Conservation (phyloP, 2,888 invertebrate species). For the Meiosimyza platycephala region DNA sequence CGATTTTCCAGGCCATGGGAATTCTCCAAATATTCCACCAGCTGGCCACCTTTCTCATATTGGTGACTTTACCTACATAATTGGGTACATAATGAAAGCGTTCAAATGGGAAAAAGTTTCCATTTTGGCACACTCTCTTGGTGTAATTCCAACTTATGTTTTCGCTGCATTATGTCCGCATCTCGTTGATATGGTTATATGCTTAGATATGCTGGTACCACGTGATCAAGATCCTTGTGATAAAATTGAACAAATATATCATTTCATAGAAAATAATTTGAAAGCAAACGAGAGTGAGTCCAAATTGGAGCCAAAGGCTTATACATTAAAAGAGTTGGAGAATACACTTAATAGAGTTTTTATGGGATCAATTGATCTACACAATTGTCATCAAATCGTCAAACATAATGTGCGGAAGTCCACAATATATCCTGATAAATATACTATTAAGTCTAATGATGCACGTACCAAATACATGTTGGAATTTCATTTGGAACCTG, state of each 20-base stretch:
- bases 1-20: slow-evolving; percentile 77
- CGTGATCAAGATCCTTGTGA: background rate
- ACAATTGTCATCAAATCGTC: slow-evolving; percentile 69
- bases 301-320: slow-evolving; percentile 69
- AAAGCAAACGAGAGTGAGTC: slow-evolving; percentile 61
- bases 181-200: slow-evolving; percentile 56
- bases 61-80: slow-evolving; percentile 63
- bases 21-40: slow-evolving; percentile 74
- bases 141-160: slow-evolving; percentile 71
- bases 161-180: slow-evolving; percentile 71
- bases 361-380: slow-evolving; percentile 69
- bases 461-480: slow-evolving; percentile 41
- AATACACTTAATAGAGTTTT: slow-evolving; percentile 70
- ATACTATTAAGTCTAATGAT: slow-evolving; percentile 61
- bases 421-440: slow-evolving; percentile 69
- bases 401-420: slow-evolving; percentile 70
- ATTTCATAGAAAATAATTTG: slow-evolving; percentile 63
- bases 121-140: slow-evolving; percentile 76
- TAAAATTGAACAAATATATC: slow-evolving; percentile 50
- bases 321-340: slow-evolving; percentile 72
- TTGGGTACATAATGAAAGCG: slow-evolving; percentile 71
- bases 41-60: slow-evolving; percentile 68
- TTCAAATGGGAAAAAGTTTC: slow-evolving; percentile 77
- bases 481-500: slow-evolving; percentile 45
- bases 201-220: slow-evolving; percentile 53